A percentile compares a stretch with the other conserved stretches of the same genome.
phyloP scores from a whole-genome alignment of 2,113 vertebrate genomes.

The Xyliphius kryptos region DNA sequence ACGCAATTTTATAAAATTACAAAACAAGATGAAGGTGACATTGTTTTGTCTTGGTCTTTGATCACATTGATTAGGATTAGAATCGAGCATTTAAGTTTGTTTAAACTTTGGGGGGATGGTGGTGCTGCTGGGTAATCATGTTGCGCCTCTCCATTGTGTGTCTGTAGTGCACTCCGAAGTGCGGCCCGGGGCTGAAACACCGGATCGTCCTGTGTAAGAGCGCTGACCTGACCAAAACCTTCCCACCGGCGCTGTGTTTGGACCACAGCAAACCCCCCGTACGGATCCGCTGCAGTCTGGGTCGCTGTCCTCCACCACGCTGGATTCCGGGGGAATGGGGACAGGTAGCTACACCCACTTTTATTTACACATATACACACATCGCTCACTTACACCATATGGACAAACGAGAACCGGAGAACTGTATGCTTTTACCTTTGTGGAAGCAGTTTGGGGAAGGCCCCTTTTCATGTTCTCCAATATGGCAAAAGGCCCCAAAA shows the following conservation, averaged over 20 bases:
- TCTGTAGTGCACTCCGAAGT: conserved; percentile 81
- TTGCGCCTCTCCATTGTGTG: conserved; percentile 21
- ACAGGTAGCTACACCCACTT: conserved; percentile 68
- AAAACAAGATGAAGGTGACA: too few species aligned
- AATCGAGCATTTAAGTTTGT: too few species aligned
- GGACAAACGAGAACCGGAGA: too few species aligned
- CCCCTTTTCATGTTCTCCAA: too few species aligned
- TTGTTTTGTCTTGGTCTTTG: too few species aligned
- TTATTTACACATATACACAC: not conserved
- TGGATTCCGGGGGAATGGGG: conserved; percentile 98
- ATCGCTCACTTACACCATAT: too few species aligned
- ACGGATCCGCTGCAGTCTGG: conserved; percentile 86
- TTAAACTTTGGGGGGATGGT: not conserved
- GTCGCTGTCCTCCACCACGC: conserved; percentile 88
- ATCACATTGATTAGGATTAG: too few species aligned
- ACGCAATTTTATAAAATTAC: too few species aligned
- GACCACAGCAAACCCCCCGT: conserved; percentile 83
- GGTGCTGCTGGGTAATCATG: conserved; percentile 1
- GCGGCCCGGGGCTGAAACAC: conserved; percentile 92
- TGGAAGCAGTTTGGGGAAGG: too few species aligned
- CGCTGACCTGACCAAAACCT: conserved; percentile 88
- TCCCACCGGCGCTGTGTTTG: conserved; percentile 78
- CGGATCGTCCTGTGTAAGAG: conserved; percentile 94
- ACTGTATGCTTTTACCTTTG: too few species aligned
- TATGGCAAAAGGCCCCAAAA: too few species aligned